Evolutionary conservation across 2,888 invertebrate genomes (phyloP).

Genomic region (Leptodirus hochenwartii): DNA sequence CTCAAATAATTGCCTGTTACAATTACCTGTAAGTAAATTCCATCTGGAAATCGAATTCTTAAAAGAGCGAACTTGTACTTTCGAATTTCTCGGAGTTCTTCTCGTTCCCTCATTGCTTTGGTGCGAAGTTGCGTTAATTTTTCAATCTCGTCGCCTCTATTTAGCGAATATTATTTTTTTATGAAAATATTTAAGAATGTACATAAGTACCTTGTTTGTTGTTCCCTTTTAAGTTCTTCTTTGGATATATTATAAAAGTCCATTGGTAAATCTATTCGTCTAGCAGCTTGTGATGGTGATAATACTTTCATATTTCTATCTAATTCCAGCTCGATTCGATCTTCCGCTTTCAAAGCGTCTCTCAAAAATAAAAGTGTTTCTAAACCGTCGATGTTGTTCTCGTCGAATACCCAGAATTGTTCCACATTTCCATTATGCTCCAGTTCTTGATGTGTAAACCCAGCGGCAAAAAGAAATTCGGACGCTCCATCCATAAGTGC

Average conservation of each 20-base stretch:
- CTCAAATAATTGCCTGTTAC: conserved; percentile 1
- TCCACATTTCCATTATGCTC: conserved; percentile 39
- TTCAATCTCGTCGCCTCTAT: conserved; percentile 58
- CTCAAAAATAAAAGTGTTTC: conserved; percentile 43
- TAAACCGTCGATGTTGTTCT: conserved; percentile 34
- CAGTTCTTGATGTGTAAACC: conserved; percentile 48
- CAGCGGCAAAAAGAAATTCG: conserved; percentile 67
- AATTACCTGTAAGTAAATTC: conserved; percentile 55
- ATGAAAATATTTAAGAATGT: conserved; percentile 9
- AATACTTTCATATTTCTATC: conserved; percentile 78
- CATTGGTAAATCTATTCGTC: conserved; percentile 50
- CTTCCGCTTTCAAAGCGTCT: conserved; percentile 62
- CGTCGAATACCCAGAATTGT: conserved; percentile 47
- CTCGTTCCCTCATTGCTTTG: conserved; percentile 87
- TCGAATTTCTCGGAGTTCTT: conserved; percentile 59
- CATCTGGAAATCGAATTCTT: conserved; percentile 76
- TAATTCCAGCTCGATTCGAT: conserved; percentile 64
- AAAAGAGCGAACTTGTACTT: conserved; percentile 76
- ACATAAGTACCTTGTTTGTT: conserved; percentile 56
- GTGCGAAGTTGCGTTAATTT: conserved; percentile 71
- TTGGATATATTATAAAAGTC: conserved; percentile 69
- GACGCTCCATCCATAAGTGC: conserved; percentile 62
- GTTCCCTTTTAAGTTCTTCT: conserved; percentile 73
- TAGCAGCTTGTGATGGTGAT: conserved; percentile 53
- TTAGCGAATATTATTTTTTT: no score